phyloP scores from a whole-genome alignment of 2,888 invertebrate genomes.

The Phengaris arion region DNA sequence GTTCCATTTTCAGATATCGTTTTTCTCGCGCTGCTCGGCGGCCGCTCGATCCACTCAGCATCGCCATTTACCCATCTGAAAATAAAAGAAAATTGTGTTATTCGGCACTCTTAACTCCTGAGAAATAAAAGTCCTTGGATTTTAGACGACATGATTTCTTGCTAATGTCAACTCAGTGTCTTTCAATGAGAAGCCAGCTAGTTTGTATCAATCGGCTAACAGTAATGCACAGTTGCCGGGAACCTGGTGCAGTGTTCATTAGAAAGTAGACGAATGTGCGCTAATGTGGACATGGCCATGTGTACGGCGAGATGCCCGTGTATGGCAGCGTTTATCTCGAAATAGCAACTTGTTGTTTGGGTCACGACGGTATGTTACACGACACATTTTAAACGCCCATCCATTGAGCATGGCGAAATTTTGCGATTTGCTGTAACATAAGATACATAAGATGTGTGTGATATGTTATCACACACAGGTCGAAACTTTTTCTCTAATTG shows the following conservation, averaged over 20 bases:
- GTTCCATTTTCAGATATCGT: conserved; percentile 62
- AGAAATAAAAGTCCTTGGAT: background rate
- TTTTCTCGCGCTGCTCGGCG: conserved; percentile 57
- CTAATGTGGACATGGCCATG: conserved; percentile 46
- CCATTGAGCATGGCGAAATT: background rate
- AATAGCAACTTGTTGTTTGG: conserved; percentile 78
- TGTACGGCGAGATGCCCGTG: conserved; percentile 57
- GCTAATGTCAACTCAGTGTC: background rate
- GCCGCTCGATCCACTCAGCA: conserved; percentile 65
- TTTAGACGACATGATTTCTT: background rate
- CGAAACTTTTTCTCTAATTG: no score
- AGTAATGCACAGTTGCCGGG: conserved; percentile 20
- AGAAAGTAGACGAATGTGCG: conserved; percentile 52
- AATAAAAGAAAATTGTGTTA: background rate
- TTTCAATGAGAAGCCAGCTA: background rate
- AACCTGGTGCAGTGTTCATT: conserved; percentile 50
- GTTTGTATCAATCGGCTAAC: conserved; percentile 21
- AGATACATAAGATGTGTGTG: background rate
- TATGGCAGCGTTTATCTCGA: conserved; percentile 76
- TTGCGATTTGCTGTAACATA: background rate
- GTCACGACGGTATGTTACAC: conserved; percentile 64
- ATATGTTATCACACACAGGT: no score
- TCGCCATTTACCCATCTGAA: conserved; percentile 71
- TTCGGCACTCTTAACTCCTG: background rate
- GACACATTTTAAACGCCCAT: conserved; percentile 45